Conservation (phyloP, 2,888 invertebrate genomes). For the Lordiphosa andalusiaca region DNA sequence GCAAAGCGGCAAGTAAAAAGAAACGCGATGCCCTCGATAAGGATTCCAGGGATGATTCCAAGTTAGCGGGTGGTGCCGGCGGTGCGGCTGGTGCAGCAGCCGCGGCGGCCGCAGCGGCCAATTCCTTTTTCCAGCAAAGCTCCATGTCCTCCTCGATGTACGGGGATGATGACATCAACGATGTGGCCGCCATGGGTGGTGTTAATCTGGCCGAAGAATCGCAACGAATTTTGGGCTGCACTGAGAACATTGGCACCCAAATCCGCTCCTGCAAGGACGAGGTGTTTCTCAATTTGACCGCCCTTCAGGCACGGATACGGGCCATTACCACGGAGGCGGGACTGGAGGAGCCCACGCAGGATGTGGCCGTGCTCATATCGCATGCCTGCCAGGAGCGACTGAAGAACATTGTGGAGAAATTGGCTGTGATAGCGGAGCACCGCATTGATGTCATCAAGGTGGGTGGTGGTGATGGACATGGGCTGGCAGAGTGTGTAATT, state of each 20-base stretch:
- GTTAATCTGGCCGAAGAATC: conserved; percentile 98
- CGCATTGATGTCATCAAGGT: conserved; percentile 95
- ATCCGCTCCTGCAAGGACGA: conserved; percentile 96
- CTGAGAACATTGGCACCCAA: conserved; percentile 93
- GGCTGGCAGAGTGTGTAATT: not conserved
- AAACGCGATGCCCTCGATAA: conserved; percentile 87
- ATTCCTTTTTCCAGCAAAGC: conserved; percentile 82
- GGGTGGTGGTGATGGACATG: conserved; percentile 24
- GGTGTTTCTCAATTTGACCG: conserved; percentile 88
- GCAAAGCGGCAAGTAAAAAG: conserved; percentile 85
- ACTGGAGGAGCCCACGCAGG: conserved; percentile 90
- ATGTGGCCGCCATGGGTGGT: conserved; percentile 99
- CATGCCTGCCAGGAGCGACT: conserved; percentile 97
- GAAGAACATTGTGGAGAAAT: conserved; percentile 93
- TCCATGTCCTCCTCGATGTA: conserved; percentile 82
- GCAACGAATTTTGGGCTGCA: conserved; percentile 94
- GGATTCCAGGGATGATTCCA: conserved; percentile 64
- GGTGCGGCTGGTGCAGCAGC: conserved; percentile 34
- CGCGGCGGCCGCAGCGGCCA: conserved; percentile 75
- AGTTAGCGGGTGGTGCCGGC: conserved; percentile 41
- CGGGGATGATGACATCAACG: conserved; percentile 98
- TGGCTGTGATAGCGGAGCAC: conserved; percentile 96
- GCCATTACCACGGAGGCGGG: conserved; percentile 88
- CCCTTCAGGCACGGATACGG: conserved; percentile 89
- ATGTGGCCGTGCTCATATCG: conserved; percentile 94